Conservation (phyloP, 1,140 invertebrate genomes). For the Camponotus floridanus region DNA sequence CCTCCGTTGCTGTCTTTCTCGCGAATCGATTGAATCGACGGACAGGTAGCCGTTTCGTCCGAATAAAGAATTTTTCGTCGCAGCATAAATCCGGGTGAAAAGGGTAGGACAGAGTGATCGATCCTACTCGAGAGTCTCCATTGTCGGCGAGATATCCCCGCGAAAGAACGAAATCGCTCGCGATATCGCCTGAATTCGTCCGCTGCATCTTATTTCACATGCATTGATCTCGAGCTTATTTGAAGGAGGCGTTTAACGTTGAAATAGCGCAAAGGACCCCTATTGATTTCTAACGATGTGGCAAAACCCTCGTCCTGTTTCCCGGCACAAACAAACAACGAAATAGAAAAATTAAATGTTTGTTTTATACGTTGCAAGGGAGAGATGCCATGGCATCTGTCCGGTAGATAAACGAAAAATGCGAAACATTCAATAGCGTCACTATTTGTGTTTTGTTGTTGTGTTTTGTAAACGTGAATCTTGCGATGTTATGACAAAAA, state of each 20-base stretch:
- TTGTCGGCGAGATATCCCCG: background rate
- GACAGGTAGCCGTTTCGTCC: background rate
- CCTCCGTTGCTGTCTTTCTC: background rate
- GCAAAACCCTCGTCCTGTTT: background rate
- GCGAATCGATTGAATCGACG: background rate
- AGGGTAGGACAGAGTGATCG: conserved; percentile 20
- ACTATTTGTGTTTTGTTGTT: background rate
- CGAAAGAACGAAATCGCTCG: conserved; percentile 11
- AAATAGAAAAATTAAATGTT: conserved; percentile 58
- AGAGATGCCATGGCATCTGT: background rate
- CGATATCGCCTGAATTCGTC: conserved; percentile 3
- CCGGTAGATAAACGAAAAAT: conserved; percentile 47
- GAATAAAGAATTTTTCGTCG: conserved; percentile 34
- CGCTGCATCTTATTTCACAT: conserved; percentile 11
- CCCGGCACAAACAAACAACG: background rate
- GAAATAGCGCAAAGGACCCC: conserved; percentile 26
- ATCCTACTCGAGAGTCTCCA: conserved; percentile 18
- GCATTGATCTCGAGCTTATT: background rate
- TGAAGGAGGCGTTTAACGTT: background rate
- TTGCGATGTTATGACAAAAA: background rate
- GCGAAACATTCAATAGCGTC: background rate
- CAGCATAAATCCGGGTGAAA: conserved; percentile 41
- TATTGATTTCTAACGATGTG: conserved; percentile 10
- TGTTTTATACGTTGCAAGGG: conserved; percentile 38
- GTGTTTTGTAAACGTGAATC: background rate